These are phyloP conservation scores for Ceratina calcarata DNA, from an alignment of 1,140 invertebrate genomes.

Conservation along the genomic window DNA sequence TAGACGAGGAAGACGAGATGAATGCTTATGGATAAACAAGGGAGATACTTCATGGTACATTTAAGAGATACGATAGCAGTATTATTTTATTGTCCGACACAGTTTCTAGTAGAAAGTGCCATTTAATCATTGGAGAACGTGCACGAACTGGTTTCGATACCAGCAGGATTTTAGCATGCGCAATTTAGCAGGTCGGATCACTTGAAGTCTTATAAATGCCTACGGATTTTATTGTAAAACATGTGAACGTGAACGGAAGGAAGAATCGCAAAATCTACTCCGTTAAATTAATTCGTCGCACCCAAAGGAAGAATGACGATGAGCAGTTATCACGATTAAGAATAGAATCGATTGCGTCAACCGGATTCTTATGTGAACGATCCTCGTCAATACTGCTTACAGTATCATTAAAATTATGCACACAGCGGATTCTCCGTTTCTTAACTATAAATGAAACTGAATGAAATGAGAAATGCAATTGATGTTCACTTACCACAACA, in stretches of 20 bases:
- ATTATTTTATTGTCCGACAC: background rate
- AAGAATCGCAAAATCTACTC: too few species aligned
- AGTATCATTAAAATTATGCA: too few species aligned
- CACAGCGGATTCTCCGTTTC: too few species aligned
- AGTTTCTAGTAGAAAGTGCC: constrained; percentile 13
- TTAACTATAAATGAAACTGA: background rate
- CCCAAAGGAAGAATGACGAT: background rate
- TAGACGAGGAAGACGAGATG: background rate
- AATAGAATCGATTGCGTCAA: background rate
- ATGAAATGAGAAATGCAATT: background rate
- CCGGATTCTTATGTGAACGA: background rate
- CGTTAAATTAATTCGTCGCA: too few species aligned
- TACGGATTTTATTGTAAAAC: too few species aligned
- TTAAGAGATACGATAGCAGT: constrained; percentile 1
- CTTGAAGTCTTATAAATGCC: too few species aligned
- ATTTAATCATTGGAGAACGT: background rate
- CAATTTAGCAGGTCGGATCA: too few species aligned
- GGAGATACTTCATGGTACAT: constrained; percentile 11
- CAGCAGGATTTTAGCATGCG: too few species aligned
- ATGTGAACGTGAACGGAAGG: too few species aligned
- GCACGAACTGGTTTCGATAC: too few species aligned
- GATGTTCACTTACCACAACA: constrained; percentile 91
- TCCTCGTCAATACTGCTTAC: too few species aligned
- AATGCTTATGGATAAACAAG: background rate
- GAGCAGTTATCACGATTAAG: background rate